Base-by-base conservation (phyloP, 1,140 invertebrate species). In the Megalonaias nervosa region DNA sequence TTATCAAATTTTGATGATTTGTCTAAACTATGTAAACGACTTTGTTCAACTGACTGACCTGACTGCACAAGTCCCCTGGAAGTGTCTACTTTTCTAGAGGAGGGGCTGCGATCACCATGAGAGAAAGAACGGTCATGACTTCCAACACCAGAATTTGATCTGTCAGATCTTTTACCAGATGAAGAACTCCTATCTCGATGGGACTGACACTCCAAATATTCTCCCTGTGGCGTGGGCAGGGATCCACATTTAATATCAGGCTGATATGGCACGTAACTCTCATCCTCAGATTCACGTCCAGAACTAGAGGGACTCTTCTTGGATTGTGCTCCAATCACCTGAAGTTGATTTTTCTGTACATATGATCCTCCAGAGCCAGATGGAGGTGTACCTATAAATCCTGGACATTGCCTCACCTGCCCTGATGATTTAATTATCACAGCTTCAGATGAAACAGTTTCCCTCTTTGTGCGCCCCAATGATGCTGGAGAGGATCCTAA, bases 211-310 rank as follows among this genome's bases (percentile, higher is more conserved):
- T 31, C 62, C 48, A 60, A 71, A 64, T 60, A 31, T 61, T 57
- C 26, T 19, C 57, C 66, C 57, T 58, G 55, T 31, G 73, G 57
- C 0, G 59, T 48, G 64, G 26, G 59, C 15, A 38, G 48, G 17
- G 17, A 69, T 31, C 60, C 21, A 11, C 55, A 48, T 21, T 66
- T 19, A 67, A 26, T 48, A 70, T 60, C 65, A 21, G 82, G 82
- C 38, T 81, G 68, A 66, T 76, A 84, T 60, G 80, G 79, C 57
- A 84, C 74, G 70, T 84, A 84, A 77, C 75, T 79, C 66, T 84
- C 82, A 56, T 84, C 82, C 48, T 84, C 82, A 6, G 82, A 84
- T 67, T 84, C 82, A n/a, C 79, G 74, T 21, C 82, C 82, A n/a
- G 82, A 84, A 48, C 82, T 77, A 17, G 73, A 74, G 15, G 82